A percentile compares a stretch with the other conserved stretches of the same genome.
Conservation (phyloP, 2,888 invertebrate species). For the Himalopsyche japonica region DNA sequence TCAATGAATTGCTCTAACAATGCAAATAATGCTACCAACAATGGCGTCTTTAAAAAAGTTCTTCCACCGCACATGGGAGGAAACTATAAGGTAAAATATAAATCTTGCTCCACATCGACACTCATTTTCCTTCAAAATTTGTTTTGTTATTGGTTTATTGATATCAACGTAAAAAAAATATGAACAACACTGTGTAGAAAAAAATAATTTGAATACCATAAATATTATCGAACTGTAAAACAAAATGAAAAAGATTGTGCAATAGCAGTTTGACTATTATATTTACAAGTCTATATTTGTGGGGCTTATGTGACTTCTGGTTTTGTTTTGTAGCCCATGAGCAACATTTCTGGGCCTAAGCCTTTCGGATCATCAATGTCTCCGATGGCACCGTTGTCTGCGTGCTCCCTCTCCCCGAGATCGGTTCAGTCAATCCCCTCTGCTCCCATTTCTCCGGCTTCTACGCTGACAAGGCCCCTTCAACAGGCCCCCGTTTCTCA, state of each 20-base stretch:
- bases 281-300: too few relatives aligned
- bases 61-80: slow-evolving; percentile 46
- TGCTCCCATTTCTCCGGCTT: slow-evolving; percentile 58
- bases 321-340: slow-evolving; percentile 51
- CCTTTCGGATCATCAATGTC: slow-evolving; percentile 66
- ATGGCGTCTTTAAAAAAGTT: slow-evolving; percentile 43
- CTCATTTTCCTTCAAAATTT: too few relatives aligned
- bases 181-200: too few relatives aligned
- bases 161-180: too few relatives aligned
- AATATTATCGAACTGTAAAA: too few relatives aligned
- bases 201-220: too few relatives aligned
- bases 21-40: slow-evolving; percentile 31
- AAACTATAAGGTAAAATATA: slow-evolving; percentile 43
- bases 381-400: slow-evolving; percentile 57
- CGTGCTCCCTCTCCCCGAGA: slow-evolving; percentile 51
- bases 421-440: slow-evolving; percentile 55
- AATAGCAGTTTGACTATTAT: too few relatives aligned
- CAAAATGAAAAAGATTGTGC: too few relatives aligned
- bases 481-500: slow-evolving; percentile 44
- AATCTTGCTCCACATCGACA: too few relatives aligned
- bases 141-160: too few relatives aligned
- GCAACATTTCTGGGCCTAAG: slow-evolving; percentile 62
- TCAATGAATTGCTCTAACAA: slow-evolving; percentile 17
- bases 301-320: too few relatives aligned
- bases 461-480: slow-evolving; percentile 19